phyloP scores from a whole-genome alignment of 2,113 vertebrate genomes.

The Cavia aperea region DNA sequence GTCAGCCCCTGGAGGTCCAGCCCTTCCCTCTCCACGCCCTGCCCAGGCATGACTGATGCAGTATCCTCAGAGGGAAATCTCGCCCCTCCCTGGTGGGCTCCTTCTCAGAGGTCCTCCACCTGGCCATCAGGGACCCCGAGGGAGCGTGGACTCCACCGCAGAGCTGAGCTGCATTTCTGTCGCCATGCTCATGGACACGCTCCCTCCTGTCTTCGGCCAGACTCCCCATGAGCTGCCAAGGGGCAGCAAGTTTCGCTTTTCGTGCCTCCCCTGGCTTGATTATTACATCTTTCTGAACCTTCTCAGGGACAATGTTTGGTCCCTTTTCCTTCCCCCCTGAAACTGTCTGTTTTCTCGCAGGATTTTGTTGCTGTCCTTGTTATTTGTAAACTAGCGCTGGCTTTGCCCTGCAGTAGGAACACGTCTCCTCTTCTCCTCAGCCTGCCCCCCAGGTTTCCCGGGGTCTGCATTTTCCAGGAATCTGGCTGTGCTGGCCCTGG shows the following conservation, averaged over 20 bases:
- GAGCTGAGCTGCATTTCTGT: neutral
- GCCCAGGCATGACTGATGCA: neutral
- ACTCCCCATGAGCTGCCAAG: neutral
- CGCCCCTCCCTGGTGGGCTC: neutral
- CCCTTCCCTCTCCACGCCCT: neutral
- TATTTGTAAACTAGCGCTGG: neutral
- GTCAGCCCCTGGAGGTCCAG: neutral
- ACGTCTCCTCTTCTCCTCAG: neutral
- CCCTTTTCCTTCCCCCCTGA: neutral
- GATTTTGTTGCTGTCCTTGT: too few relatives aligned
- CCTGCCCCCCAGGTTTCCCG: neutral
- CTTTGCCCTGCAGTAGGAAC: neutral
- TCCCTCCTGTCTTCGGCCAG: neutral
- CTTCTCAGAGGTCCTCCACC: neutral
- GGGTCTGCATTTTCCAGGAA: neutral
- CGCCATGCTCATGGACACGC: fast-evolving
- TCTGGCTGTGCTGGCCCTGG: neutral
- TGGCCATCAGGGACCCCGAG: fast-evolving
- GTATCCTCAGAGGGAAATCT: neutral
- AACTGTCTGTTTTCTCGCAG: neutral
- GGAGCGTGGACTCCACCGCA: fast-evolving
- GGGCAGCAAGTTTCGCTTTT: neutral
- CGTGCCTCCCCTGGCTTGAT: neutral
- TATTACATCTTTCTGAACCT: neutral
- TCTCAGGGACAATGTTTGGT: neutral